Evolutionary conservation across 1,140 invertebrate genomes (phyloP).

Genomic region (Drosophila equinoxialis): DNA sequence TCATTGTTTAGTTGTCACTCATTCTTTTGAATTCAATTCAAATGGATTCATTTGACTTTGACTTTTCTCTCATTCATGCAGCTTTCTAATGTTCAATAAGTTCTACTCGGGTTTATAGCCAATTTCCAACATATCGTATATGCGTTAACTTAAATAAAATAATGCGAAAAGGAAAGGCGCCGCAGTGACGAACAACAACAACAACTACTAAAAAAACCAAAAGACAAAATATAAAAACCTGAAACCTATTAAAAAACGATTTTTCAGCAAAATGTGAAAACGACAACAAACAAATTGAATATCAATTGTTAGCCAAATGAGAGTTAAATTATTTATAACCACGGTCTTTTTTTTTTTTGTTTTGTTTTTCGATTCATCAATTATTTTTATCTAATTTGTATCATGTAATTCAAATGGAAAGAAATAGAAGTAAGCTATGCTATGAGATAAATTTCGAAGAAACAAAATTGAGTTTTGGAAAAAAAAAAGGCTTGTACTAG

Average conservation of each 20-base stretch:
- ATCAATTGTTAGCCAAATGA: conserved; percentile 7
- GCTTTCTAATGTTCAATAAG: conserved; percentile 46
- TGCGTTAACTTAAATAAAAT: conserved; percentile 45
- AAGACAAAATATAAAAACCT: not conserved
- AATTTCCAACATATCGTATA: conserved; percentile 63
- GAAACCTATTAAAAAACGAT: conserved; percentile 9
- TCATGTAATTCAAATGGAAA: conserved; percentile 35
- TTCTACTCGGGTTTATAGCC: conserved; percentile 20
- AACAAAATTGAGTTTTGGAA: conserved; percentile 38
- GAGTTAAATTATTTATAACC: not conserved
- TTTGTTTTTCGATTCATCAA: not conserved
- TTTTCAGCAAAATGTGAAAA: conserved; percentile 4
- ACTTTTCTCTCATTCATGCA: too few relatives aligned
- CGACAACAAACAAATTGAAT: not conserved
- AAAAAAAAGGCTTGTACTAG: conserved; percentile 55
- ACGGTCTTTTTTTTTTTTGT: not conserved
- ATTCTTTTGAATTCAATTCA: too few relatives aligned
- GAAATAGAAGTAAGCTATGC: conserved; percentile 30
- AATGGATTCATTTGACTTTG: too few relatives aligned
- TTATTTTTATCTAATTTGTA: conserved; percentile 1
- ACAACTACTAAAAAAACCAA: not conserved
- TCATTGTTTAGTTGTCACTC: too few relatives aligned
- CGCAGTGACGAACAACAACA: conserved; percentile 12
- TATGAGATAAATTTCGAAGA: conserved; percentile 32
- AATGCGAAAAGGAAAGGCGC: conserved; percentile 35